phyloP scores from a whole-genome alignment of 2,113 vertebrate genomes.

The Agelaius phoeniceus region DNA sequence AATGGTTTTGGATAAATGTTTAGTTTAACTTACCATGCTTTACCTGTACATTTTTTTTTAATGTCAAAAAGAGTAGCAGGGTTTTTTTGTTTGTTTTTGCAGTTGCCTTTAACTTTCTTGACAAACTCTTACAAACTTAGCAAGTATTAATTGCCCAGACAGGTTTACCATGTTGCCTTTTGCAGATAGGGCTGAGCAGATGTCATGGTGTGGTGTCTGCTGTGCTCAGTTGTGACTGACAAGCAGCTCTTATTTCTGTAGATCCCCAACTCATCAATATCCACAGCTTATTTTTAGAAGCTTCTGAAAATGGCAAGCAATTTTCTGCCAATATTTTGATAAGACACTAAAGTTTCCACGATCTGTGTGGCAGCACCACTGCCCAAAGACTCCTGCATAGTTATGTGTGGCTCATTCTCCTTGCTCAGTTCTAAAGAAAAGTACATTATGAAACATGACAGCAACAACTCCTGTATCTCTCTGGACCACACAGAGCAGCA shows the following conservation, averaged over 20 bases:
- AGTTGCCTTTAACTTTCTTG: not conserved
- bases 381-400: not conserved
- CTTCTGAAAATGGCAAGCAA: not conserved
- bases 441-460: not conserved
- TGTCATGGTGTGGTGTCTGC: not conserved
- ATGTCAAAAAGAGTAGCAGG: not conserved
- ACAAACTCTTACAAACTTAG: not conserved
- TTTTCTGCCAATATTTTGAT: rapidly evolving
- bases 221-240: not conserved
- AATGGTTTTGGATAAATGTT: not conserved
- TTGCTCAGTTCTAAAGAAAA: not conserved
- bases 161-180: rapidly evolving
- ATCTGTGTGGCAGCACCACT: not conserved
- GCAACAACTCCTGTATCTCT: not conserved
- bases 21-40: not conserved
- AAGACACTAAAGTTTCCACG: not conserved
- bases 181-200: not conserved
- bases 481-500: not conserved
- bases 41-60: not conserved
- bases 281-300: not conserved
- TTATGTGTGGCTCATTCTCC: rapidly evolving
- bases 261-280: not conserved
- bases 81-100: not conserved
- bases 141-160: not conserved
- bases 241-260: not conserved